Conservation (phyloP, 1,140 invertebrate genomes). For the Drosophila nikananu region DNA sequence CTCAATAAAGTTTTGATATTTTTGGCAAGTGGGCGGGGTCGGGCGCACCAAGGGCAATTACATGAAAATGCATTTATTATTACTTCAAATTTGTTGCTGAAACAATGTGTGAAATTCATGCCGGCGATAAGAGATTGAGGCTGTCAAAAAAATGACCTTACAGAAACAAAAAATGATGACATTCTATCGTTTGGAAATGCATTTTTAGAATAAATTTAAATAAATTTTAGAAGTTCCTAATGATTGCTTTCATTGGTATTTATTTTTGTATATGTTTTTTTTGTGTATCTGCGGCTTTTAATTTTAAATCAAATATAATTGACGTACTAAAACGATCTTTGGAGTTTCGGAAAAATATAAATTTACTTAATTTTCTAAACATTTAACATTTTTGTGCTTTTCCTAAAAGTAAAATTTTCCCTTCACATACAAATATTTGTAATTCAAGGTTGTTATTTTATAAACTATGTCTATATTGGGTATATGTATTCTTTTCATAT, state of each 20-base stretch:
- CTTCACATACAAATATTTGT: not conserved
- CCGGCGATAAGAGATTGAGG: slow-evolving; percentile 5
- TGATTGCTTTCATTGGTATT: not conserved
- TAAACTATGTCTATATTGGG: not conserved
- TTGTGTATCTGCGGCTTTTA: not conserved
- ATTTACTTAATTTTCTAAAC: too few species aligned
- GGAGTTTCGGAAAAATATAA: not conserved
- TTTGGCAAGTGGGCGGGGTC: slow-evolving; percentile 33
- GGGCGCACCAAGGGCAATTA: slow-evolving; percentile 56
- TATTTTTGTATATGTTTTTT: not conserved
- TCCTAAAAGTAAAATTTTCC: not conserved
- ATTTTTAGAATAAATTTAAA: slow-evolving; percentile 8
- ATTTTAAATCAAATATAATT: not conserved
- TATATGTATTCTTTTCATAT: not conserved
- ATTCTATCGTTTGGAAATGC: not conserved
- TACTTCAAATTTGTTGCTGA: slow-evolving; percentile 47
- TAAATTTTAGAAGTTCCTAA: not conserved
- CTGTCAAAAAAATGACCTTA: slow-evolving; percentile 24
- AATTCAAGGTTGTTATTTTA: not conserved
- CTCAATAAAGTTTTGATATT: slow-evolving; percentile 74
- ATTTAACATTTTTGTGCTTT: not conserved
- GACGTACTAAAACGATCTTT: not conserved
- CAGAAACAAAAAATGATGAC: not conserved
- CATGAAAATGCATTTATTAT: slow-evolving; percentile 80
- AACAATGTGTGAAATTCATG: slow-evolving; percentile 43